A percentile compares a stretch with the other conserved stretches of the same genome.
These are phyloP conservation scores for Troglohyphantes excavatus DNA, from an alignment of 2,888 invertebrate species.

Conservation along the genomic window DNA sequence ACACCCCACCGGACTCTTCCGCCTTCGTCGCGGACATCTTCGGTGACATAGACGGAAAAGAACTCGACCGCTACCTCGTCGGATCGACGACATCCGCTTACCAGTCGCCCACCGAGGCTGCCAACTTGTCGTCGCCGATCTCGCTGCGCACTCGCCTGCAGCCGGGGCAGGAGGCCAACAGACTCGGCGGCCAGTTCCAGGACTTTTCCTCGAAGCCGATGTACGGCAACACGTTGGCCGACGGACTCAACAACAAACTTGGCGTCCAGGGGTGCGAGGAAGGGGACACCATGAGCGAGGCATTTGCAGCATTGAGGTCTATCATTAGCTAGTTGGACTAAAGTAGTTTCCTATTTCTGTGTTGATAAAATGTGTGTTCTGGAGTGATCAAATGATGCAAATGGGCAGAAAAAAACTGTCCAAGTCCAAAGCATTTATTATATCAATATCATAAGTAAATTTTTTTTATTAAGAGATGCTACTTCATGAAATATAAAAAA, in stretches of 20 bases:
- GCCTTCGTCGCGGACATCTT: constrained; percentile 64
- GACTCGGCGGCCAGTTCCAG: constrained; percentile 46
- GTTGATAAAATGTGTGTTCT: background rate
- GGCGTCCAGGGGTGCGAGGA: constrained; percentile 23
- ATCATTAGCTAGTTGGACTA: constrained; percentile 61
- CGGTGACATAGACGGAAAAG: constrained; percentile 71
- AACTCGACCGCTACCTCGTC: constrained; percentile 68
- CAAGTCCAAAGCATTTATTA: background rate
- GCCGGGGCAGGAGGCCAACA: constrained; percentile 14
- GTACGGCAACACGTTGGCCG: constrained; percentile 40
- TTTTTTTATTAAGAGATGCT: background rate
- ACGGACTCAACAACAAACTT: constrained; percentile 49
- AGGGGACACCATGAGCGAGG: constrained; percentile 73
- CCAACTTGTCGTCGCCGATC: constrained; percentile 29
- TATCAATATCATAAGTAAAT: background rate
- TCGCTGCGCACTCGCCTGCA: constrained; percentile 49
- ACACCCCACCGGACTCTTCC: constrained; percentile 25
- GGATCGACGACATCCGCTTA: constrained; percentile 26
- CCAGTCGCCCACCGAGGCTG: constrained; percentile 23
- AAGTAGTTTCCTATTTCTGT: background rate
- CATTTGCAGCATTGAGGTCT: constrained; percentile 72
- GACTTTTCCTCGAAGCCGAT: constrained; percentile 50
- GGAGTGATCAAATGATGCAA: background rate
- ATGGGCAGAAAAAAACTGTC: background rate
- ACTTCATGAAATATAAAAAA: background rate